Conservation (phyloP, 2,797 vertebrate genomes). For the Pampus argenteus region DNA sequence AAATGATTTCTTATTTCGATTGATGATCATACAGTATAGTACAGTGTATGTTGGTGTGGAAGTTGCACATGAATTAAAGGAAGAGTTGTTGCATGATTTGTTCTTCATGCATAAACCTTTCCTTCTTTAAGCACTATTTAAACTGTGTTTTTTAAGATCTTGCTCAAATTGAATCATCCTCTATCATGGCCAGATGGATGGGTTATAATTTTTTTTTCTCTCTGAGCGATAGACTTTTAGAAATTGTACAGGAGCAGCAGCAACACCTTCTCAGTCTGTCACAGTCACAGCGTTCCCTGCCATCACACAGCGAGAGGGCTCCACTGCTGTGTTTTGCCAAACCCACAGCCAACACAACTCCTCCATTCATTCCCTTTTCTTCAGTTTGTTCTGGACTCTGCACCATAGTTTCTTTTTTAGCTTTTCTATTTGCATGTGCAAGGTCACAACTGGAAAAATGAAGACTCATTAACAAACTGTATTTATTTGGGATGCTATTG, state of each 20-base stretch:
- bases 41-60: not conserved
- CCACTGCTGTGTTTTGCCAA: slow-evolving; percentile 48
- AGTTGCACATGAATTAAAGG: not conserved
- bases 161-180: slow-evolving; percentile 36
- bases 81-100: not conserved
- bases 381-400: slow-evolving; percentile 38
- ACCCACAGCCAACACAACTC: slow-evolving; percentile 53
- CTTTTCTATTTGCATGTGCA: slow-evolving; percentile 47
- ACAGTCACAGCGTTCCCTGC: slow-evolving; percentile 58
- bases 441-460: slow-evolving; percentile 1
- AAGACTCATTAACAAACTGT: slow-evolving; percentile 10
- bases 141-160: slow-evolving; percentile 17
- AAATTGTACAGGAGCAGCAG: slow-evolving; percentile 73
- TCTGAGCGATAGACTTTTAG: slow-evolving; percentile 71
- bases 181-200: slow-evolving; percentile 63
- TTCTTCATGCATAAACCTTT: not conserved
- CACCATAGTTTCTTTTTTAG: slow-evolving; percentile 48
- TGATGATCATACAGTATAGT: not conserved
- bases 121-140: slow-evolving; percentile 8
- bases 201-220: slow-evolving; percentile 44
- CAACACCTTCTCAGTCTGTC: slow-evolving; percentile 73
- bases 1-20: not conserved
- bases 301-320: slow-evolving; percentile 56
- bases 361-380: slow-evolving; percentile 54
- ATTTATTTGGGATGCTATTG: slow-evolving; percentile 13